phyloP scores from a whole-genome alignment of 2,797 vertebrate genomes.

The Acipenser transmontanus region DNA sequence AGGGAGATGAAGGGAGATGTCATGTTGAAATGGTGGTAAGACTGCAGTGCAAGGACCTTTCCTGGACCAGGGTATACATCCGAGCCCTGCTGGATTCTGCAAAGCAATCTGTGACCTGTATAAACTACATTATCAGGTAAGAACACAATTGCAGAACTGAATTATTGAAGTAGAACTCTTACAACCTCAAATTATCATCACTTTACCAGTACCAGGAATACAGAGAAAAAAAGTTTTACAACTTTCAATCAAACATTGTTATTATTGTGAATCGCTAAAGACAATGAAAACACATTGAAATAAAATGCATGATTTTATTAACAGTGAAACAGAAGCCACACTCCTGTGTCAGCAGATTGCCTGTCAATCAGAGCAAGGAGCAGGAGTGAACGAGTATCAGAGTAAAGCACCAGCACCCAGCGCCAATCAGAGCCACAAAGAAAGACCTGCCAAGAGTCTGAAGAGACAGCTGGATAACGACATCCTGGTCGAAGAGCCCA shows the following conservation, averaged over 20 bases:
- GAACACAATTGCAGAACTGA: neutral
- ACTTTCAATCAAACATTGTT: too few relatives aligned
- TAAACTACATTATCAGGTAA: conserved; percentile 66
- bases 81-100: conserved; percentile 35
- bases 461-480: conserved; percentile 42
- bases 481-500: conserved; percentile 31
- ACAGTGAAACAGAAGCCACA: conserved; percentile 55
- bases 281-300: neutral
- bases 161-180: too few relatives aligned
- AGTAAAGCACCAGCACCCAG: conserved; percentile 19
- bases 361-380: conserved; percentile 20
- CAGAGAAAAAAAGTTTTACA: too few relatives aligned
- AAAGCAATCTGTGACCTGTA: conserved; percentile 48
- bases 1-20: conserved; percentile 30
- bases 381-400: conserved; percentile 15
- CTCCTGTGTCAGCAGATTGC: conserved; percentile 48
- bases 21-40: conserved; percentile 57
- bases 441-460: conserved; percentile 15
- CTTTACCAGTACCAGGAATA: too few relatives aligned
- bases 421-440: conserved; percentile 17
- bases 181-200: too few relatives aligned
- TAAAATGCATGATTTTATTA: neutral
- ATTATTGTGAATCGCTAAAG: too few relatives aligned
- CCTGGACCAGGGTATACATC: conserved; percentile 60
- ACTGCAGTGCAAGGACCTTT: conserved; percentile 53